Evolutionary conservation across 2,797 vertebrate genomes (phyloP).

Genomic region (Acridotheres tristis): DNA sequence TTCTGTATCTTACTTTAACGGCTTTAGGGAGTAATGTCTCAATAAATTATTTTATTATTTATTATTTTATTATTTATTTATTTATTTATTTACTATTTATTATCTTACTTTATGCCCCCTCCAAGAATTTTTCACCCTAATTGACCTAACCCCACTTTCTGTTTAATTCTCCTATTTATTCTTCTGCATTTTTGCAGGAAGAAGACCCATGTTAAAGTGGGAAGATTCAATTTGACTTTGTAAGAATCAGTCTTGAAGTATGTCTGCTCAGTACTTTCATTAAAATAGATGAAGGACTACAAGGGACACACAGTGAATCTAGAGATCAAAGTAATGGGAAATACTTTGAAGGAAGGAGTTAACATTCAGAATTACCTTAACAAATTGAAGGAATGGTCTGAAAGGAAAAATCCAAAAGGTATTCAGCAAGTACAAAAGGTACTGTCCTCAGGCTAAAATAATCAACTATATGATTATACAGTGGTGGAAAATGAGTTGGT

Average conservation of each 20-base stretch:
- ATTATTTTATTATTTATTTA: too few species aligned
- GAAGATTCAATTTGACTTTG: background rate
- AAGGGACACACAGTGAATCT: background rate
- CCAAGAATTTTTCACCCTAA: background rate
- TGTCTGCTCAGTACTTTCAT: background rate
- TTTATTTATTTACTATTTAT: background rate
- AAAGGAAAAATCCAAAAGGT: background rate
- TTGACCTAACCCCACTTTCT: background rate
- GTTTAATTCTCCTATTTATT: background rate
- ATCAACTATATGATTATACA: background rate
- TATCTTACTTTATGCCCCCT: background rate
- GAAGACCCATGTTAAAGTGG: background rate
- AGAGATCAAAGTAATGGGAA: background rate
- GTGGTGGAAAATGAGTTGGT: background rate
- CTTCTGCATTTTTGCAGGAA: background rate
- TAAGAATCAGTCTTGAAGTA: background rate
- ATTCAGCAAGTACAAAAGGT: background rate
- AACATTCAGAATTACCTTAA: background rate
- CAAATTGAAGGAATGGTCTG: background rate
- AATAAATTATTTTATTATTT: background rate
- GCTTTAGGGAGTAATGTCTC: background rate
- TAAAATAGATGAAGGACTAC: background rate
- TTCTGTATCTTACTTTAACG: background rate
- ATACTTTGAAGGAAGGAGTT: background rate
- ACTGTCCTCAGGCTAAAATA: background rate